Evolutionary conservation across 2,888 invertebrate genomes (phyloP).

Genomic region (Amiota communis): DNA sequence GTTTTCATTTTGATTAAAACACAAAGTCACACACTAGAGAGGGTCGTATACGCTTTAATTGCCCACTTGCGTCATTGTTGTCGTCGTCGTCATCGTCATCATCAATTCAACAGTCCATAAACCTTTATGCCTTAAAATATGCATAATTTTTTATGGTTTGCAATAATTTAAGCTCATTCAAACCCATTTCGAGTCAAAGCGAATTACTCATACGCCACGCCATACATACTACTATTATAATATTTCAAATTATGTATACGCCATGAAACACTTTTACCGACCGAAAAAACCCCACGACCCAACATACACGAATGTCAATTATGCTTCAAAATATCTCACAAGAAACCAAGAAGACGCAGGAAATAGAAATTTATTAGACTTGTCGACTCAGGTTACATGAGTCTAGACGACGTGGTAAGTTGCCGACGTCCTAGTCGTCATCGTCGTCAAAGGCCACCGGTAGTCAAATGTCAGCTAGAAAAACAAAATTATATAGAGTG

Average conservation of each 20-base stretch:
- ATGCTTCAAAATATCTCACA: not conserved
- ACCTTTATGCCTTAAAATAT: constrained; percentile 45
- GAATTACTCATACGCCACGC: constrained; percentile 62
- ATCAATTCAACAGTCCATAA: constrained; percentile 8
- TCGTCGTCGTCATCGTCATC: too few species aligned
- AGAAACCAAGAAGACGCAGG: constrained; percentile 1
- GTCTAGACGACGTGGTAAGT: not conserved
- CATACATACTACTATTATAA: constrained; percentile 33
- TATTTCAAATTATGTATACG: constrained; percentile 42
- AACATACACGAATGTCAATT: constrained; percentile 1
- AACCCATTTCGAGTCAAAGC: constrained; percentile 34
- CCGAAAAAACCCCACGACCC: too few species aligned
- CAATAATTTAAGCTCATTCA: constrained; percentile 10
- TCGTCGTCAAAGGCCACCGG: not conserved
- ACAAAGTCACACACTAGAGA: not conserved
- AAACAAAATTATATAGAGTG: not conserved
- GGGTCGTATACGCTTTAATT: constrained; percentile 47
- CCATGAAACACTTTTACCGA: constrained; percentile 26
- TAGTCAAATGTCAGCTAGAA: too few species aligned
- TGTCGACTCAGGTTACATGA: not conserved
- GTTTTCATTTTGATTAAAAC: not conserved
- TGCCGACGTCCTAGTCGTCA: not conserved
- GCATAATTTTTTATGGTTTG: constrained; percentile 55
- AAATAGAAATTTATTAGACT: not conserved
- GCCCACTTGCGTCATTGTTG: constrained; percentile 47